Conservation (phyloP, 2,113 vertebrate genomes). For the Chlamydotis undulata region DNA sequence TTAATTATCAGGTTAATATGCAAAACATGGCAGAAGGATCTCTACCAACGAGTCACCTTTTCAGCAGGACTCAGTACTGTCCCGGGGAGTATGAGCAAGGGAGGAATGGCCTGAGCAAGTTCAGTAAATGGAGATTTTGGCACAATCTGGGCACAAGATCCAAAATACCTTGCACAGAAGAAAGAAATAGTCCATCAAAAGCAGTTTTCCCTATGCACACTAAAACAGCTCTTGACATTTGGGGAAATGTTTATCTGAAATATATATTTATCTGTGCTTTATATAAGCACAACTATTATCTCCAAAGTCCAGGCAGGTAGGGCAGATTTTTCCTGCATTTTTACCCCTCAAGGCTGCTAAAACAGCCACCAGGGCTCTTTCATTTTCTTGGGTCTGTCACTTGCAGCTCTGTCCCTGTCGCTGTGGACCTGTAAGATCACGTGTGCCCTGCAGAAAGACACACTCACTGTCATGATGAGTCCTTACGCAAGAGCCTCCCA, state of each 20-base stretch:
- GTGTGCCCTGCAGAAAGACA: not conserved
- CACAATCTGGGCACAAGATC: not conserved
- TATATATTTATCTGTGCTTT: not conserved
- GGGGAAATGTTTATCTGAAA: not conserved
- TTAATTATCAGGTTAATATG: not conserved
- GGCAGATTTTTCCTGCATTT: not conserved
- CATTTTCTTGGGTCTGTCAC: not conserved
- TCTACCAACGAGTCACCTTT: not conserved
- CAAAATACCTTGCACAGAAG: not conserved
- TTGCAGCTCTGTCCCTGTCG: not conserved
- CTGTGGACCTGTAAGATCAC: not conserved
- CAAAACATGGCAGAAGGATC: not conserved
- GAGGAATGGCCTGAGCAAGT: not conserved
- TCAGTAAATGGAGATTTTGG: not conserved
- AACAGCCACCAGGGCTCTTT: not conserved
- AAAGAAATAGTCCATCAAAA: not conserved
- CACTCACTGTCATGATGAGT: not conserved
- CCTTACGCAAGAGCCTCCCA: not conserved
- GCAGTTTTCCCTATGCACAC: not conserved
- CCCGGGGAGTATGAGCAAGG: not conserved
- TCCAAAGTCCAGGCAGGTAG: not conserved
- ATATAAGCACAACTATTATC: not conserved
- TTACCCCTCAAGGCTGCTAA: not conserved
- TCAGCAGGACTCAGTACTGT: not conserved
- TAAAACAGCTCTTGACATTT: not conserved